These are phyloP conservation scores for Leuciscus waleckii DNA, from an alignment of 2,797 vertebrate genomes.

Conservation along the genomic window DNA sequence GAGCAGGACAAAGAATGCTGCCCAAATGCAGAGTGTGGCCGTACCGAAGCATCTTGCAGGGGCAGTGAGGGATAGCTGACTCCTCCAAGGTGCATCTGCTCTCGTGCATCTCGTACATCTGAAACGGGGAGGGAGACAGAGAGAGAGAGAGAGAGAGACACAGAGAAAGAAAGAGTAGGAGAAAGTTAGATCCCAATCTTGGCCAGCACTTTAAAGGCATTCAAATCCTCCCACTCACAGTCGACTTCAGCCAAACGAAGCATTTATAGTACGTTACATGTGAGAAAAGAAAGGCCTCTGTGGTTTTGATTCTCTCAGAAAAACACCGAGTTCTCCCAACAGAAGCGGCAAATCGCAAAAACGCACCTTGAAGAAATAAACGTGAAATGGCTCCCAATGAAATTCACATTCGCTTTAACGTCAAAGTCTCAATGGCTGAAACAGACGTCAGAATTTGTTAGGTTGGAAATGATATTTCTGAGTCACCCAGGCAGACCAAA, in stretches of 20 bases:
- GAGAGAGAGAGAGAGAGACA: neutral
- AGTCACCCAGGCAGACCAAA: conserved; percentile 71
- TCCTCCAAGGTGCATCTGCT: conserved; percentile 94
- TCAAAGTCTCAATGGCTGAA: conserved; percentile 10
- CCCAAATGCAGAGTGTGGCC: conserved; percentile 83
- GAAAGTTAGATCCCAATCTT: conserved; percentile 62
- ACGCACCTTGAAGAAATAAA: conserved; percentile 38
- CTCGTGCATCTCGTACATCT: conserved; percentile 96
- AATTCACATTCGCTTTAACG: neutral
- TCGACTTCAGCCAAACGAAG: conserved; percentile 66
- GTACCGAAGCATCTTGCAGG: conserved; percentile 85
- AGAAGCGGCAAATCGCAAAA: conserved; percentile 35
- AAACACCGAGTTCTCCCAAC: conserved; percentile 51
- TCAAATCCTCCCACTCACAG: conserved; percentile 76
- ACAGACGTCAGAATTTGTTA: conserved; percentile 2
- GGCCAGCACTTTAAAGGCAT: conserved; percentile 74
- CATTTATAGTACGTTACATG: conserved; percentile 64
- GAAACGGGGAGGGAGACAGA: conserved; percentile 36
- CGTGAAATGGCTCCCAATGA: neutral
- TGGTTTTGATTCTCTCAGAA: conserved; percentile 51
- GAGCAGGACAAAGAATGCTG: conserved; percentile 87
- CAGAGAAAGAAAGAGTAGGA: conserved; percentile 19
- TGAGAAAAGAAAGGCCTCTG: conserved; percentile 52
- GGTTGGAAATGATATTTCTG: conserved; percentile 31
- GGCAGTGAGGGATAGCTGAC: conserved; percentile 91